Conservation (phyloP, 2,797 vertebrate species). For the Argyrosomus regius region DNA sequence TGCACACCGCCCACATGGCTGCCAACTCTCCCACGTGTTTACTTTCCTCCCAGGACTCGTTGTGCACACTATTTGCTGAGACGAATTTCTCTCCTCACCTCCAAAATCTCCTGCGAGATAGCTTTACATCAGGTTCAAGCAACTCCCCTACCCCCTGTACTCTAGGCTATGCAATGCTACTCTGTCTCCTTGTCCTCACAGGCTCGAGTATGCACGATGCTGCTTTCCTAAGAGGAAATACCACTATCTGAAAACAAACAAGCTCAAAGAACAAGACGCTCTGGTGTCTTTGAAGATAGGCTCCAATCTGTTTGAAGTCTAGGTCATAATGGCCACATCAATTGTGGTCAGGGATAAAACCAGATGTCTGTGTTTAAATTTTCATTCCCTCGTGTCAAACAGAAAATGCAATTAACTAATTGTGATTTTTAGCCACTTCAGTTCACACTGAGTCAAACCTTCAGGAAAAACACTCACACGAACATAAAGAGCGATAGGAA, state of each 20-base stretch:
- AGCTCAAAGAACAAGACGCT: slow-evolving; percentile 48
- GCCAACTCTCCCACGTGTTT: slow-evolving; percentile 76
- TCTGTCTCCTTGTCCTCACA: slow-evolving; percentile 40
- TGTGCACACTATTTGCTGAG: slow-evolving; percentile 63
- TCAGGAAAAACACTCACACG: slow-evolving; percentile 21
- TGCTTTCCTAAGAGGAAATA: slow-evolving; percentile 75
- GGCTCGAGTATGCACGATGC: slow-evolving; percentile 47
- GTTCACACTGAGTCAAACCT: not conserved
- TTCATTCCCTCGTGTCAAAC: slow-evolving; percentile 25
- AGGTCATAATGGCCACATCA: slow-evolving; percentile 48
- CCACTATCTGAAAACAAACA: slow-evolving; percentile 76
- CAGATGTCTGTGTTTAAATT: slow-evolving; percentile 17
- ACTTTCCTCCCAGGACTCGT: slow-evolving; percentile 66
- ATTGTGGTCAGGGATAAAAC: slow-evolving; percentile 17
- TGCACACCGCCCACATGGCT: slow-evolving; percentile 72
- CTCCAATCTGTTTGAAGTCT: slow-evolving; percentile 65
- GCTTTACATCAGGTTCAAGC: slow-evolving; percentile 36
- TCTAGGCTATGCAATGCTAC: slow-evolving; percentile 19
- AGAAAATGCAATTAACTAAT: slow-evolving; percentile 10
- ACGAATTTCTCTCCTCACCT: slow-evolving; percentile 57
- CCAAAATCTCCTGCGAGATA: slow-evolving; percentile 43
- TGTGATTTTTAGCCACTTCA: not conserved
- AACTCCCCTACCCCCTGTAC: slow-evolving; percentile 40
- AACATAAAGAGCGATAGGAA: not conserved
- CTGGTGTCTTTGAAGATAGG: slow-evolving; percentile 60